Base-by-base conservation (phyloP, 2,113 vertebrate genomes). In the Calonectris borealis region DNA sequence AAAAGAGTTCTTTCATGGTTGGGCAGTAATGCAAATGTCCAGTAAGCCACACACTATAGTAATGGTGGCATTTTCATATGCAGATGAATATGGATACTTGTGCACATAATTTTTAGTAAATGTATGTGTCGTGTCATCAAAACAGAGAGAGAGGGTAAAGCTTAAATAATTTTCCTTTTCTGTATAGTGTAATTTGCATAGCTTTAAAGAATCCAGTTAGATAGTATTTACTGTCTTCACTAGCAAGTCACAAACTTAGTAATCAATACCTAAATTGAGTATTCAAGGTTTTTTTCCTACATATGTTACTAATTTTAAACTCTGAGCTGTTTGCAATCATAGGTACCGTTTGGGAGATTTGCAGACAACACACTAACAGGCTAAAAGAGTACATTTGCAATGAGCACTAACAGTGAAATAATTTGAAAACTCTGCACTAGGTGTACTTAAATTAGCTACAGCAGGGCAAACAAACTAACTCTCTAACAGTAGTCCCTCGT, bases 271-370 rank as follows among this genome's bases (percentile, higher is more conserved):
- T 73, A 75, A 62, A 64, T 1, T 31, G 13, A 48, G 11, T 36
- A 49, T 46, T 88, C 24, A 54, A 51, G 21, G 2, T 1, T 31
- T 1, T 24, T 87, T 69, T 64, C 26, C 44, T 72, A 26, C 5
- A 9, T 26, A 12, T 54, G 26, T 70, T 40, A 84, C 55, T 38
- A 62, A 83, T 25, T 22, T 70, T 22, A 70, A 49, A 34, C 27
- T 46, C 72, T 29, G 70, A 91, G 25, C 34, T 8, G 2, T 57
- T 11, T 70, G 15, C 17, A 60, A 8, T 20, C 25, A 31, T 4
- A 66, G 7, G 17, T 34, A 51, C 11, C 0, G 0, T 66, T 38
- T 25, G 2, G 7, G 31, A 32, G 6, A 4, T 49, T 51, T 75
- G n/a, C 51, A 54, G 65, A 19, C 11, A 48, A 26, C 42, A 86